A percentile compares a stretch with the other conserved stretches of the same genome.
These are phyloP conservation scores for Microhierax caerulescens DNA, from an alignment of 2,797 vertebrate species.

Conservation along the genomic window DNA sequence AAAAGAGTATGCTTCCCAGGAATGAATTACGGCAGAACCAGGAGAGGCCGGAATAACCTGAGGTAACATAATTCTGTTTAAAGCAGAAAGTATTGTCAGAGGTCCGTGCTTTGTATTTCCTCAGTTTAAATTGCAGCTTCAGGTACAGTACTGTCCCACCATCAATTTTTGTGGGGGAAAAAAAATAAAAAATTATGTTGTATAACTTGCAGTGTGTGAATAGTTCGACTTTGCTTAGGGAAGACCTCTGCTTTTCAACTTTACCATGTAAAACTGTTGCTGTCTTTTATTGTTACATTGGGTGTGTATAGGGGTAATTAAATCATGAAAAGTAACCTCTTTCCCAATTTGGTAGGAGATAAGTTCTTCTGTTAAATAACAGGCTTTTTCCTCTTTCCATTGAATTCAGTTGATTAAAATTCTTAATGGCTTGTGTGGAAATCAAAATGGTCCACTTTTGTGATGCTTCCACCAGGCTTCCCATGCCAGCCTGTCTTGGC, in stretches of 20 bases:
- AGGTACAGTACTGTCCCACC: not conserved
- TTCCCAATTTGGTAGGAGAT: not conserved
- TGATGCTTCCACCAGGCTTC: not conserved
- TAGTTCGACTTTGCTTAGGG: not conserved
- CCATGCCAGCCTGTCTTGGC: not conserved
- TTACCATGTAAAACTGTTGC: not conserved
- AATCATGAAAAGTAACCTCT: not conserved
- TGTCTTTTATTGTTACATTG: not conserved
- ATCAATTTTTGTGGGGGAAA: not conserved
- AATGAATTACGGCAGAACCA: not conserved
- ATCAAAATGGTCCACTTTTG: not conserved
- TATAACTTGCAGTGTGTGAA: not conserved
- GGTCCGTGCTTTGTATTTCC: not conserved
- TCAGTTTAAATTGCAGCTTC: not conserved
- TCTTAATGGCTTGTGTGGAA: not conserved
- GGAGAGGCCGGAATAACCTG: not conserved
- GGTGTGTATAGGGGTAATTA: not conserved
- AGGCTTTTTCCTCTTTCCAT: not conserved
- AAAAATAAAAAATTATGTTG: not conserved
- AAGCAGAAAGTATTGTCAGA: not conserved
- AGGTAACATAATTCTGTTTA: not conserved
- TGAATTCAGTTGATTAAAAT: not conserved
- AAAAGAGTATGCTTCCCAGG: not conserved
- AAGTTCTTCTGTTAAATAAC: not conserved
- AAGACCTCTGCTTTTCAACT: not conserved